Evolutionary conservation across 1,140 invertebrate species (phyloP).

Genomic region (Leptopilina clavipes): DNA sequence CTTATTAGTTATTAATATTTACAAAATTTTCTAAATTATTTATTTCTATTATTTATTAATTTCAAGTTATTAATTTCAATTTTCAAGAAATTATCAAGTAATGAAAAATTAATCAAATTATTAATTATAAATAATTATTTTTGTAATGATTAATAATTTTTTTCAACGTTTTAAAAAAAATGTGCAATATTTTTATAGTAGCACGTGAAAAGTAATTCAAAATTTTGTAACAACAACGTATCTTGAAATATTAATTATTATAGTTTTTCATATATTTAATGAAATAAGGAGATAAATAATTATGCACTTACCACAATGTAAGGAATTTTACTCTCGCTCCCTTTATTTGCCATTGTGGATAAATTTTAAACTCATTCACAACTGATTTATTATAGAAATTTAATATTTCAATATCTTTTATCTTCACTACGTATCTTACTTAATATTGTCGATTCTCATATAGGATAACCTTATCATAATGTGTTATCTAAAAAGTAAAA

Average conservation of each 20-base stretch:
- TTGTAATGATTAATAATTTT: neutral
- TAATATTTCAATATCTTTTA: slow-evolving; percentile 10
- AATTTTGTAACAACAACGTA: neutral
- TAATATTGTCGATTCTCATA: neutral
- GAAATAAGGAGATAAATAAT: neutral
- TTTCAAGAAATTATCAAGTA: no score
- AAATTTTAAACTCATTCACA: neutral
- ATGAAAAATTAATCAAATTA: no score
- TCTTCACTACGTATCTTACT: neutral
- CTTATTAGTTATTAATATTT: no score
- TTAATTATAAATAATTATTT: neutral
- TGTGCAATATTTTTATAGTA: neutral
- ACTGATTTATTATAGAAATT: neutral
- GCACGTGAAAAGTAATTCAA: neutral
- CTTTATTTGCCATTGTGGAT: neutral
- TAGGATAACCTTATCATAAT: slow-evolving; percentile 19
- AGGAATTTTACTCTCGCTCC: slow-evolving; percentile 22
- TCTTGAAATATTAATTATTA: neutral
- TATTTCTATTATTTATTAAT: neutral
- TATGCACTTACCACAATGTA: slow-evolving; percentile 30
- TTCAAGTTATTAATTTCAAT: no score
- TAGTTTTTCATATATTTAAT: neutral
- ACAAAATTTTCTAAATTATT: no score
- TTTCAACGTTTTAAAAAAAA: no score
- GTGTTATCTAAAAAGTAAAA: slow-evolving; percentile 14